A percentile compares a stretch with the other conserved stretches of the same genome.
phyloP scores from a whole-genome alignment of 2,888 invertebrate genomes.

The Lomographa bimaculata region DNA sequence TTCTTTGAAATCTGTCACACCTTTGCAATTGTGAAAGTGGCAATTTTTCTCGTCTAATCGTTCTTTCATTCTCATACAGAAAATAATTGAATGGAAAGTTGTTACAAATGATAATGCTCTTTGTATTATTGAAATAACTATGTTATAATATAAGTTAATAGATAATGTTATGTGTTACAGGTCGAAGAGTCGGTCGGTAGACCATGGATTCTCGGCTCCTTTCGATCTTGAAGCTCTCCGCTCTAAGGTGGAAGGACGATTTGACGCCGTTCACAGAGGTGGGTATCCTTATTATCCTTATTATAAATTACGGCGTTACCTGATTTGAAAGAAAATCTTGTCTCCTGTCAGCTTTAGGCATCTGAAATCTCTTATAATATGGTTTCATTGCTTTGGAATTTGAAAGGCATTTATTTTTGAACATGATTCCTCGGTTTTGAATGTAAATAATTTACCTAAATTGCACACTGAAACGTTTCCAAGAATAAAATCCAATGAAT shows the following conservation, averaged over 20 bases:
- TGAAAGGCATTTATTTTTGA: slow-evolving; percentile 11
- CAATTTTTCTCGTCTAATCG: slow-evolving; percentile 10
- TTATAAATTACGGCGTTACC: too few species aligned
- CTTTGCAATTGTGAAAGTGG: slow-evolving; percentile 19
- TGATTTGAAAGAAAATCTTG: too few species aligned
- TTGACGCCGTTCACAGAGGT: slow-evolving; percentile 89
- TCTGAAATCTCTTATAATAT: too few species aligned
- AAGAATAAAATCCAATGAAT: slow-evolving; percentile 10
- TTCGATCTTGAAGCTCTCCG: slow-evolving; percentile 93
- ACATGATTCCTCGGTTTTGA: slow-evolving; percentile 7
- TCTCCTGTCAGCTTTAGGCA: too few species aligned
- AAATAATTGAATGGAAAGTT: too few species aligned
- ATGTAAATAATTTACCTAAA: slow-evolving; percentile 12
- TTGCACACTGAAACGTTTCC: slow-evolving; percentile 9
- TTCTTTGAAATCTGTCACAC: slow-evolving; percentile 19
- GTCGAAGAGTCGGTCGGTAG: slow-evolving; percentile 96
- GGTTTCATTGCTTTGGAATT: slow-evolving; percentile 8
- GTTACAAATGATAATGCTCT: too few species aligned
- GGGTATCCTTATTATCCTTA: slow-evolving; percentile 16
- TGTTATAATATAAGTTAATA: too few species aligned
- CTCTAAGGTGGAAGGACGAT: slow-evolving; percentile 93
- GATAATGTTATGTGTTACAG: slow-evolving; percentile 80
- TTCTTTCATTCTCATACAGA: too few species aligned
- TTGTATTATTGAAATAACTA: too few species aligned
- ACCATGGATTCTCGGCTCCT: slow-evolving; percentile 93